Evolutionary conservation across 2,797 vertebrate species (phyloP).

Genomic region (Pseudomugil gertrudae): DNA sequence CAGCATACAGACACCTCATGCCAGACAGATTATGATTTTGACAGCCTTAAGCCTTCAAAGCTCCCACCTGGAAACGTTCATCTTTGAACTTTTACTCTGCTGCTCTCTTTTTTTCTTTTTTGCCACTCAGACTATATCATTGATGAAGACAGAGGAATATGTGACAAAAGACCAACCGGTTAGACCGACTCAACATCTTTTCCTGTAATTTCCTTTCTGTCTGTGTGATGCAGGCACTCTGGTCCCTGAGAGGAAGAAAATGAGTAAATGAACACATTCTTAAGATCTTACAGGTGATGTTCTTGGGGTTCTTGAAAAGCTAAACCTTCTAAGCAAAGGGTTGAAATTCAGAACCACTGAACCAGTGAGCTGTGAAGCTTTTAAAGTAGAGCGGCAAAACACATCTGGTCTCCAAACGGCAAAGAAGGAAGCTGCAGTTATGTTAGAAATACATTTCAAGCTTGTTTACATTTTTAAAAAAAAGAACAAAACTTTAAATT

Average conservation of each 20-base stretch:
- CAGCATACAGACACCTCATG: constrained; percentile 38
- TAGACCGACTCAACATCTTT: neutral
- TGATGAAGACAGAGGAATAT: constrained; percentile 20
- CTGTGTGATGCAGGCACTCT: neutral
- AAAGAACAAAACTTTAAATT: no score
- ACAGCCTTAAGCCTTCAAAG: constrained; percentile 61
- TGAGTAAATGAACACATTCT: constrained; percentile 1
- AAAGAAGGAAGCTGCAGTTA: neutral
- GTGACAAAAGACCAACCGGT: constrained; percentile 10
- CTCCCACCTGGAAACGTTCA: constrained; percentile 41
- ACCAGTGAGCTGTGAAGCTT: neutral
- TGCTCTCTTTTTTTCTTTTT: neutral
- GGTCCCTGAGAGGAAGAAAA: neutral
- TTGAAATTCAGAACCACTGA: neutral
- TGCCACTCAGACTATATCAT: neutral
- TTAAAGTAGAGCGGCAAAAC: neutral
- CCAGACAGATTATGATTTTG: constrained; percentile 70
- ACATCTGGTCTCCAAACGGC: neutral
- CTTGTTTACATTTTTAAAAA: no score
- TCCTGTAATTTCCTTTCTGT: neutral
- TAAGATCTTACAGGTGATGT: constrained; percentile 1
- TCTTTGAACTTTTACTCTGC: constrained; percentile 44
- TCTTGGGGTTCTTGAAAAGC: neutral
- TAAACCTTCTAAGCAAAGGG: neutral
- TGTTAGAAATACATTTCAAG: neutral